Conservation (phyloP, 2,888 invertebrate genomes). For the Labia minor region DNA sequence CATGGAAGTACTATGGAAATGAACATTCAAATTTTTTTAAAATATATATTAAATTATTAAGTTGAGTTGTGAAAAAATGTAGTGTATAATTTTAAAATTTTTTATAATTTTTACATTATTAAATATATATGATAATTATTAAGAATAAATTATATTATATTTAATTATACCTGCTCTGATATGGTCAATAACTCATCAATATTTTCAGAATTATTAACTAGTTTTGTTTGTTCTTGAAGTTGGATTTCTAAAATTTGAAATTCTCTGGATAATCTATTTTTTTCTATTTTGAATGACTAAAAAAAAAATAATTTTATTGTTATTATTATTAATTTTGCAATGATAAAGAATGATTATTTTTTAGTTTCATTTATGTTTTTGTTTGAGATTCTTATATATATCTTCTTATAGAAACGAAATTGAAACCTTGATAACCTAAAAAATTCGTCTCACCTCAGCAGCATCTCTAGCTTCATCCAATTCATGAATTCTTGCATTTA, state of each 20-base stretch:
- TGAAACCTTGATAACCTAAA: too few species aligned
- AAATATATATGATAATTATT: too few species aligned
- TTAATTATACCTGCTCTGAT: neutral
- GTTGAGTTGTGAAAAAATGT: too few species aligned
- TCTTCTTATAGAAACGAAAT: too few species aligned
- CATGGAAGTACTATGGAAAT: too few species aligned
- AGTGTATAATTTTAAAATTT: too few species aligned
- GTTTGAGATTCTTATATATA: too few species aligned
- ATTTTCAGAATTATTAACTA: neutral
- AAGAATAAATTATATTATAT: too few species aligned
- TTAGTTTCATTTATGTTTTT: too few species aligned
- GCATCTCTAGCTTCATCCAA: constrained; percentile 37
- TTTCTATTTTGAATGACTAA: constrained; percentile 19
- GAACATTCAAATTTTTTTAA: too few species aligned
- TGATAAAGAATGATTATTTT: constrained; percentile 21
- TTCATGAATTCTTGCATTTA: constrained; percentile 42
- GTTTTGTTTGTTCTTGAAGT: neutral
- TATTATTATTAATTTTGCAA: constrained; percentile 26
- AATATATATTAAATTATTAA: too few species aligned
- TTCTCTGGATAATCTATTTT: neutral
- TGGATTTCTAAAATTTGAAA: neutral
- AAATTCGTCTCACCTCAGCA: constrained; percentile 38
- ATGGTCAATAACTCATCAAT: neutral
- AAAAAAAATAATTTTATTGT: constrained; percentile 18
- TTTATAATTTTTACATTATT: too few species aligned